phyloP scores from a whole-genome alignment of 2,113 vertebrate species.

The Thryonomys swinderianus region DNA sequence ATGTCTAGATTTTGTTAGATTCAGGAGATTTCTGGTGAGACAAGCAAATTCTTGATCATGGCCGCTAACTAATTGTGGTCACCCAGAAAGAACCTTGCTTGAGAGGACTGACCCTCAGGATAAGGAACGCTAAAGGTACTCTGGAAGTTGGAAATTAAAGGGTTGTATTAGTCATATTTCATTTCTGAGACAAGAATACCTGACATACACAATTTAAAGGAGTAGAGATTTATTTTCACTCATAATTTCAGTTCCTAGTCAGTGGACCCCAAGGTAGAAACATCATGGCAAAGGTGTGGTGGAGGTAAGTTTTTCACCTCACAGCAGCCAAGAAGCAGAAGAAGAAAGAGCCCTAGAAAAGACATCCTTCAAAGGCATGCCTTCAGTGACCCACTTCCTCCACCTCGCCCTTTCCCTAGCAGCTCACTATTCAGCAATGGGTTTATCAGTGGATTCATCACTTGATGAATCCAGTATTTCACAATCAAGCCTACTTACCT shows the following conservation, averaged over 20 bases:
- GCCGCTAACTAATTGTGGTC: neutral
- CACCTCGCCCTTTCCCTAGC: neutral
- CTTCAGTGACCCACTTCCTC: neutral
- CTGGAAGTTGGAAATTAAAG: neutral
- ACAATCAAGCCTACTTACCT: neutral
- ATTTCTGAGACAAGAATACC: neutral
- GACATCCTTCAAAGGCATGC: neutral
- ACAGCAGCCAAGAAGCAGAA: neutral
- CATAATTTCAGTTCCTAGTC: neutral
- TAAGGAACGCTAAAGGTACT: neutral
- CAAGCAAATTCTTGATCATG: neutral
- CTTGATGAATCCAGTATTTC: neutral
- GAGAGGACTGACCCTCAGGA: neutral
- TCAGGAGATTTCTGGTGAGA: neutral
- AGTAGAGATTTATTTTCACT: neutral
- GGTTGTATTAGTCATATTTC: neutral
- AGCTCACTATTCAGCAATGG: neutral
- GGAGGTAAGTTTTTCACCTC: neutral
- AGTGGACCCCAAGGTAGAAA: neutral
- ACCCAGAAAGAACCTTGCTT: neutral
- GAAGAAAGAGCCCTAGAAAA: neutral
- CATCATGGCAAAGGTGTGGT: neutral
- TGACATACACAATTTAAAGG: neutral
- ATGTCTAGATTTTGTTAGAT: neutral
- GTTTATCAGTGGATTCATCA: neutral